phyloP scores from a whole-genome alignment of 1,140 invertebrate species.

The Danaus melanippus region DNA sequence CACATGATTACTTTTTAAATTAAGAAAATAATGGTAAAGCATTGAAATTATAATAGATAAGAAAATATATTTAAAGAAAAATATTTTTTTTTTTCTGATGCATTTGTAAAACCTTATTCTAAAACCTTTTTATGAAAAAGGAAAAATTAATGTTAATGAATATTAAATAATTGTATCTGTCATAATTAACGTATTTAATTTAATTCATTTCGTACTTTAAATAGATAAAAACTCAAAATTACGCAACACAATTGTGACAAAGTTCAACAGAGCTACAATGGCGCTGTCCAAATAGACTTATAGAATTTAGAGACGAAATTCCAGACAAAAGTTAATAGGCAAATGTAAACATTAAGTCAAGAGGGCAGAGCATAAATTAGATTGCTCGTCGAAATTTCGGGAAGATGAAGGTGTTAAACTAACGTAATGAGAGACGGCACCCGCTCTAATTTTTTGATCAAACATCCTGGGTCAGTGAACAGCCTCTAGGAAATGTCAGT shows the following conservation, averaged over 20 bases:
- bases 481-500: constrained; percentile 3
- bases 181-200: background rate
- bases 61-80: no score
- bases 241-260: no score
- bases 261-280: background rate
- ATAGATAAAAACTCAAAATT: no score
- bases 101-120: no score
- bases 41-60: no score
- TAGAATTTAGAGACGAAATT: constrained; percentile 3
- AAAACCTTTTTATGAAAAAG: constrained; percentile 2
- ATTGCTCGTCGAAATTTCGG: constrained; percentile 19
- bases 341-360: constrained; percentile 10
- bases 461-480: constrained; percentile 46
- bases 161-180: background rate
- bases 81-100: no score
- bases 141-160: background rate
- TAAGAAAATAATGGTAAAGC: no score
- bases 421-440: constrained; percentile 38
- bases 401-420: constrained; percentile 39
- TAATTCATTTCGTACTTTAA: no score
- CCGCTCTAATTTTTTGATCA: constrained; percentile 43
- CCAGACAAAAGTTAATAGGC: background rate
- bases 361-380: constrained; percentile 11
- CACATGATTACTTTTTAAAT: no score
- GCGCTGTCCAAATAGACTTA: constrained; percentile 12